A percentile compares a stretch with the other conserved stretches of the same genome.
phyloP scores from a whole-genome alignment of 2,113 vertebrate species.

The Salvelinus sp. region DNA sequence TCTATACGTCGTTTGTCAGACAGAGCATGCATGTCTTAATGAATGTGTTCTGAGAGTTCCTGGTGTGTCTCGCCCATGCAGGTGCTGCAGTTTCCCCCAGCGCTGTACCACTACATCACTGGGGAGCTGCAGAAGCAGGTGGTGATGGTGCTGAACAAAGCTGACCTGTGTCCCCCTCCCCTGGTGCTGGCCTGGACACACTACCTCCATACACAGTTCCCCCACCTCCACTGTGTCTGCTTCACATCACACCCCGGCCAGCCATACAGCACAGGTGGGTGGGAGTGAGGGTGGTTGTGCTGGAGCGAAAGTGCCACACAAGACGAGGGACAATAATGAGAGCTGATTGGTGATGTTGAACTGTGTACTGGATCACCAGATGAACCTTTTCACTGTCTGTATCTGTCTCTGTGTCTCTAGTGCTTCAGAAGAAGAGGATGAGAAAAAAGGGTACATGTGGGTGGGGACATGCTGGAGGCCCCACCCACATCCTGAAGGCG shows the following conservation, averaged over 20 bases:
- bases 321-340: not conserved
- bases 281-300: not conserved
- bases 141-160: constrained; percentile 89
- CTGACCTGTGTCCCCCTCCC: constrained; percentile 81
- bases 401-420: constrained; percentile 50
- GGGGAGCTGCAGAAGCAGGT: constrained; percentile 79
- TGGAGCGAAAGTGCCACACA: not conserved
- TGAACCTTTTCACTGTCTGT: constrained; percentile 5
- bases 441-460: constrained; percentile 68
- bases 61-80: constrained; percentile 41
- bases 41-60: not conserved
- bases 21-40: too few relatives aligned
- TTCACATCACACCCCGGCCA: constrained; percentile 87
- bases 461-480: constrained; percentile 81
- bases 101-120: constrained; percentile 84
- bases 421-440: constrained; percentile 83
- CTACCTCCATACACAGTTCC: constrained; percentile 84
- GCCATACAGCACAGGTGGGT: constrained; percentile 65
- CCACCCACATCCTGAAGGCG: constrained; percentile 81
- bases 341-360: not conserved
- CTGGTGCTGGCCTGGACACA: constrained; percentile 89
- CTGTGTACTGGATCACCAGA: not conserved
- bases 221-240: constrained; percentile 80
- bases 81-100: constrained; percentile 88
- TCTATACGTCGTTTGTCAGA: too few relatives aligned